Evolutionary conservation across 2,888 invertebrate genomes (phyloP).

Genomic region (Melinaea marsaeus): DNA sequence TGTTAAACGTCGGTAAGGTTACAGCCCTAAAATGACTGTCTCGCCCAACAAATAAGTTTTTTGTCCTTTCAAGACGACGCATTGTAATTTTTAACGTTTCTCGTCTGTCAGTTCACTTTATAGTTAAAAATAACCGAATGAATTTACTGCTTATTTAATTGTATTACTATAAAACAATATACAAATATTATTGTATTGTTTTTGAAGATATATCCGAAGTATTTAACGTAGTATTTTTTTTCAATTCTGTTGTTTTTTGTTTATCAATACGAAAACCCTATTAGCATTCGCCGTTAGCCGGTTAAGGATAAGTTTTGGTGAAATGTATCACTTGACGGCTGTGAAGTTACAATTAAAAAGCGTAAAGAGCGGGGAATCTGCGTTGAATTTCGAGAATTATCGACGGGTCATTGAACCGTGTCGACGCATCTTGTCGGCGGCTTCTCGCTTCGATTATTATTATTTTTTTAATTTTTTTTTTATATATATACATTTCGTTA

Average conservation of each 20-base stretch:
- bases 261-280: no score
- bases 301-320: conserved; percentile 44
- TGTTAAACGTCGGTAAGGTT: conserved; percentile 6
- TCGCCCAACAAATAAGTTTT: conserved; percentile 21
- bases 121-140: conserved; percentile 1
- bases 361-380: conserved; percentile 73
- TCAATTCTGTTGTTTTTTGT: no score
- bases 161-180: background rate
- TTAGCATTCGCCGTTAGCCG: no score
- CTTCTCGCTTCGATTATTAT: conserved; percentile 49
- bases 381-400: conserved; percentile 76
- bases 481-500: conserved; percentile 46
- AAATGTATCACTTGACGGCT: conserved; percentile 72
- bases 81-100: conserved; percentile 25
- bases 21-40: conserved; percentile 27
- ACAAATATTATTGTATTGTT: no score
- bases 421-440: conserved; percentile 72
- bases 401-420: conserved; percentile 72
- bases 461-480: conserved; percentile 58
- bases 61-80: conserved; percentile 21
- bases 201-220: no score
- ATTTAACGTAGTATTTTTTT: no score
- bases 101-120: conserved; percentile 3
- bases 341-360: conserved; percentile 75
- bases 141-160: conserved; percentile 1